Percentiles rank a stretch among this genome's conserved stretches.
These are phyloP conservation scores for Lithosia quadra DNA, from an alignment of 2,888 invertebrate genomes.

Conservation along the genomic window DNA sequence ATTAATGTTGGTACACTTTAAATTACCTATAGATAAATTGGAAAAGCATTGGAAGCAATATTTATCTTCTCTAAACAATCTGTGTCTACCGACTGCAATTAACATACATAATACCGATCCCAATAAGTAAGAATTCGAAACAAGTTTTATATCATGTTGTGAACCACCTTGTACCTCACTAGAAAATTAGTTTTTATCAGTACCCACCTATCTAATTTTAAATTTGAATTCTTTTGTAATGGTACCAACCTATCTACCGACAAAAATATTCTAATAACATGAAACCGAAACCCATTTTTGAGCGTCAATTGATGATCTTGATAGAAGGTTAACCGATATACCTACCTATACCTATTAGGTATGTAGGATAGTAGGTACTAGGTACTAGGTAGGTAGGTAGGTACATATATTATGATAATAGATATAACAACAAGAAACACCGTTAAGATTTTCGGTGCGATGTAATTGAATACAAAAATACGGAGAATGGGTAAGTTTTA, in stretches of 20 bases:
- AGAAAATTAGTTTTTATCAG: slow-evolving; percentile 1
- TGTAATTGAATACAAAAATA: background rate
- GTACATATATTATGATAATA: background rate
- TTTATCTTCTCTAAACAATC: background rate
- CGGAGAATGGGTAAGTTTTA: background rate
- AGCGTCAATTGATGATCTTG: background rate
- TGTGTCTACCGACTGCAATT: background rate
- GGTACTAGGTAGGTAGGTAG: background rate
- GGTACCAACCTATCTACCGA: background rate
- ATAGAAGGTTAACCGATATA: background rate
- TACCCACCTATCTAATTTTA: background rate
- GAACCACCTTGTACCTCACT: background rate
- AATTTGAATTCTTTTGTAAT: background rate
- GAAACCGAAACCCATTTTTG: background rate
- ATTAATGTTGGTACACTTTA: too few species aligned
- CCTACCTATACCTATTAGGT: too few species aligned
- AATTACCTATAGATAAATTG: too few species aligned
- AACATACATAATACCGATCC: background rate
- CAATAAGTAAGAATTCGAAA: background rate
- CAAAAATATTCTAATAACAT: background rate
- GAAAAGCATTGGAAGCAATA: background rate
- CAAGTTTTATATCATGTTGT: background rate
- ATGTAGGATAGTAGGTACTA: background rate
- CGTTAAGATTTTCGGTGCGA: background rate
- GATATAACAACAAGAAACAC: background rate